phyloP scores from a whole-genome alignment of 1,140 invertebrate species.

The Mesaphorura yosii region DNA sequence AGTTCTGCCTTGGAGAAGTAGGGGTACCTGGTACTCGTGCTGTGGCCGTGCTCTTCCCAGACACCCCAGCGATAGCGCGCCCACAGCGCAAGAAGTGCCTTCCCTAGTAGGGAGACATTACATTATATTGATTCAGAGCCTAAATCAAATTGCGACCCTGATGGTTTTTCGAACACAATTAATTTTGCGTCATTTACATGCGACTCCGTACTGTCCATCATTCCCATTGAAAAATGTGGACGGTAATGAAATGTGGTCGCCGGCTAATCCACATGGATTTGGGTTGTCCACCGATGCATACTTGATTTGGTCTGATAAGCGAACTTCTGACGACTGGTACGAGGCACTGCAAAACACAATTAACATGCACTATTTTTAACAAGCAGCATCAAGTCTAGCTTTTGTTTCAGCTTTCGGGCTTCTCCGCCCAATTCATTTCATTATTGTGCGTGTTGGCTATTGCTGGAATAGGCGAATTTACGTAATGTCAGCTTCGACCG shows the following conservation, averaged over 20 bases:
- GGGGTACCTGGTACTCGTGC: slow-evolving; percentile 15
- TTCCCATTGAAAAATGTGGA: slow-evolving; percentile 17
- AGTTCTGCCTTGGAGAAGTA: slow-evolving; percentile 20
- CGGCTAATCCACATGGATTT: slow-evolving; percentile 11
- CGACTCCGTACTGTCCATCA: slow-evolving; percentile 9
- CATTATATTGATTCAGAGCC: not conserved
- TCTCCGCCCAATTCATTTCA: no score
- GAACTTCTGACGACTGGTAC: slow-evolving; percentile 13
- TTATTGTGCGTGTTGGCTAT: no score
- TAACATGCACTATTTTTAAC: not conserved
- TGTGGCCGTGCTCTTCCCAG: slow-evolving; percentile 24
- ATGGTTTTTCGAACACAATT: no score
- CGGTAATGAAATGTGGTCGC: slow-evolving; percentile 22
- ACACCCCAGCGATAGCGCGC: slow-evolving; percentile 20
- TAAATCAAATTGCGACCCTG: no score
- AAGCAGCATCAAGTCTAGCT: no score
- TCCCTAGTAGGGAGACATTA: slow-evolving; percentile 6
- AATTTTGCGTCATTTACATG: slow-evolving; percentile 19
- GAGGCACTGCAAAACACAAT: slow-evolving; percentile 9
- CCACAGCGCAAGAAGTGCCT: slow-evolving; percentile 20
- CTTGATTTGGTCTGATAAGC: slow-evolving; percentile 1
- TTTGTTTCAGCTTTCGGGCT: no score
- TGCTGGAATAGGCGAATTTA: no score
- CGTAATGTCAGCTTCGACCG: no score
- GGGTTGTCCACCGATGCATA: slow-evolving; percentile 19